These are phyloP conservation scores for Porphyrio hochstetteri DNA, from an alignment of 2,113 vertebrate species.

Conservation along the genomic window DNA sequence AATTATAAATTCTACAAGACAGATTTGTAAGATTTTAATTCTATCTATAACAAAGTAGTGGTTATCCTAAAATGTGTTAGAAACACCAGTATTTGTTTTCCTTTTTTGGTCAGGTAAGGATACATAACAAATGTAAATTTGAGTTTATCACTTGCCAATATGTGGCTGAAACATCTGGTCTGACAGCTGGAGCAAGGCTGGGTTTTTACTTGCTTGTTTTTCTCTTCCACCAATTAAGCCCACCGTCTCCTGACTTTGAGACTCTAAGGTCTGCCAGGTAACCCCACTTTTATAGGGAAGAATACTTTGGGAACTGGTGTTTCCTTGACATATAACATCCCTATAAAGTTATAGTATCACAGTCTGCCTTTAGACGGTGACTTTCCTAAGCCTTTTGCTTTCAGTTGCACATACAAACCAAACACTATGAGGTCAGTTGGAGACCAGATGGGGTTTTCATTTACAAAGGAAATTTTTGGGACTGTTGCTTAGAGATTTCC, in stretches of 20 bases:
- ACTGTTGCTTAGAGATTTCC: neutral
- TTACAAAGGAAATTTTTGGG: neutral
- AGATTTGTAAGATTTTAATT: neutral
- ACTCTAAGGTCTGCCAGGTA: neutral
- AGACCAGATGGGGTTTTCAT: neutral
- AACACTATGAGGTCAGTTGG: neutral
- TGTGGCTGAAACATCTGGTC: slow-evolving; percentile 2
- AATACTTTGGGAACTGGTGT: neutral
- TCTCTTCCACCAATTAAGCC: neutral
- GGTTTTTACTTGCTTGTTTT: neutral
- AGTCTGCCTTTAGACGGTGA: neutral
- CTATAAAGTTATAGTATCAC: neutral
- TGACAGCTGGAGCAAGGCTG: neutral
- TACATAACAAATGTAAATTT: neutral
- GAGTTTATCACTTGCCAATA: neutral
- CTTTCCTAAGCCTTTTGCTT: neutral
- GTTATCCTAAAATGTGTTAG: neutral
- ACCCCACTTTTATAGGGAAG: neutral
- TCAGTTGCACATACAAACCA: neutral
- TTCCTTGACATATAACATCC: neutral
- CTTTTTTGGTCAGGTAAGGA: neutral
- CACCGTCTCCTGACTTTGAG: neutral
- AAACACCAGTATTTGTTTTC: neutral
- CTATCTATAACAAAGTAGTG: neutral
- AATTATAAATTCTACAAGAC: neutral